phyloP scores from a whole-genome alignment of 1,140 invertebrate genomes.

The Penaeus chinensis region DNA sequence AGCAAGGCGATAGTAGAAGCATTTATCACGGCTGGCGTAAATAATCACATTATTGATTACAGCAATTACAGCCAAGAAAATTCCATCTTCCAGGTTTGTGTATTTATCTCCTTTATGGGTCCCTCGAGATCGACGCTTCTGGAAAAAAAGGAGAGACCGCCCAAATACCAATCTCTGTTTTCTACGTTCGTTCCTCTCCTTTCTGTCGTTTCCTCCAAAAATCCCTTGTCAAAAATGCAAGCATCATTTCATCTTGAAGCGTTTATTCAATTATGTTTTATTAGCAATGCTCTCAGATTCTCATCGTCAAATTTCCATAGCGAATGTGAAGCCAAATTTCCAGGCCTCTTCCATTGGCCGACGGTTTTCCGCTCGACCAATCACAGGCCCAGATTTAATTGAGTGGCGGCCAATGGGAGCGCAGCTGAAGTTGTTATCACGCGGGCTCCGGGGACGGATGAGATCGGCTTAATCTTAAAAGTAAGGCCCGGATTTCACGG shows the following conservation, averaged over 20 bases:
- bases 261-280: slow-evolving; percentile 63
- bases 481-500: slow-evolving; percentile 17
- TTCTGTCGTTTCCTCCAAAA: background rate
- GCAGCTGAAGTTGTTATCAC: slow-evolving; percentile 60
- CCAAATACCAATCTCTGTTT: background rate
- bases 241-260: slow-evolving; percentile 30
- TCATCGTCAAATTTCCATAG: slow-evolving; percentile 55
- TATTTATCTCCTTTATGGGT: background rate
- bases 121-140: background rate
- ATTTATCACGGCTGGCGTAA: too few relatives aligned
- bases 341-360: slow-evolving; percentile 47
- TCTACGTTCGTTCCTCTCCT: background rate
- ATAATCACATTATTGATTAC: too few relatives aligned
- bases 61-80: too few relatives aligned
- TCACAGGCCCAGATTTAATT: slow-evolving; percentile 56
- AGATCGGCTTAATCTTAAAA: slow-evolving; percentile 62
- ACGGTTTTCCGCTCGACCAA: slow-evolving; percentile 35
- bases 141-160: background rate
- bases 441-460: slow-evolving; percentile 51
- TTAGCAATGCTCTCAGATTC: slow-evolving; percentile 43
- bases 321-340: slow-evolving; percentile 45
- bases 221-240: background rate
- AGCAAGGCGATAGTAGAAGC: too few relatives aligned
- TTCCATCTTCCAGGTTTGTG: too few relatives aligned
- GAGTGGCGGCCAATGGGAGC: slow-evolving; percentile 56